Conservation (phyloP, 2,888 invertebrate genomes). For the Drosophila koepferae region DNA sequence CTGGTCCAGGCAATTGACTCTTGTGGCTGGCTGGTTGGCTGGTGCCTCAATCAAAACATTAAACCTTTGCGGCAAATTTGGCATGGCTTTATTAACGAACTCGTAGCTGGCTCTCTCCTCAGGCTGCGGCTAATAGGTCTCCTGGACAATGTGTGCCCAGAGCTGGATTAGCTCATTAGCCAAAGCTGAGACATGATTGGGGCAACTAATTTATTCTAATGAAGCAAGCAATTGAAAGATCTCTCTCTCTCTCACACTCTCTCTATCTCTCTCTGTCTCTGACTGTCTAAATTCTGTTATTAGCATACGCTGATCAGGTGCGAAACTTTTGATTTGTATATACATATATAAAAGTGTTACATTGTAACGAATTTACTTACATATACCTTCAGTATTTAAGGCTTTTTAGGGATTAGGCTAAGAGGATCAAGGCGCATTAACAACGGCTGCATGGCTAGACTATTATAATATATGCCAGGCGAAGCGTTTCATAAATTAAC, state of each 20-base stretch:
- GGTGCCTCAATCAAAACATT: slow-evolving; percentile 71
- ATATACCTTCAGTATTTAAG: background rate
- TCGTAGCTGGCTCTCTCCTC: slow-evolving; percentile 18
- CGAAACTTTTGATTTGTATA: background rate
- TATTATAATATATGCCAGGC: background rate
- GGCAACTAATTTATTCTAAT: slow-evolving; percentile 38
- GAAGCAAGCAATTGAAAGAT: slow-evolving; percentile 1
- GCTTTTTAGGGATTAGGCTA: slow-evolving; percentile 28
- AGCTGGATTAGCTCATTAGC: slow-evolving; percentile 47
- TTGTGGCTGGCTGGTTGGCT: slow-evolving; percentile 12
- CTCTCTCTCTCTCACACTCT: background rate
- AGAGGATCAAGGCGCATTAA: slow-evolving; percentile 34
- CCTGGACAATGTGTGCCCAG: slow-evolving; percentile 28
- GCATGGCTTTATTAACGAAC: slow-evolving; percentile 63
- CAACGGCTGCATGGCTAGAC: slow-evolving; percentile 11
- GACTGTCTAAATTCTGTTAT: background rate
- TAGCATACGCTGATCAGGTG: slow-evolving; percentile 1
- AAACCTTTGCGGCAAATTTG: slow-evolving; percentile 68
- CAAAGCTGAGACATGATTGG: slow-evolving; percentile 34
- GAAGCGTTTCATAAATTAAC: slow-evolving; percentile 48
- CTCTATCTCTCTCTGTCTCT: background rate
- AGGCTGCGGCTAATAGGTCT: slow-evolving; percentile 50
- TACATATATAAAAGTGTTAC: background rate
- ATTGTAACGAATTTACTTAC: slow-evolving; percentile 19
- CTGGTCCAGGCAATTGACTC: slow-evolving; percentile 45